Conservation (phyloP, 2,797 vertebrate genomes). For the Hoplostethus mediterraneus region DNA sequence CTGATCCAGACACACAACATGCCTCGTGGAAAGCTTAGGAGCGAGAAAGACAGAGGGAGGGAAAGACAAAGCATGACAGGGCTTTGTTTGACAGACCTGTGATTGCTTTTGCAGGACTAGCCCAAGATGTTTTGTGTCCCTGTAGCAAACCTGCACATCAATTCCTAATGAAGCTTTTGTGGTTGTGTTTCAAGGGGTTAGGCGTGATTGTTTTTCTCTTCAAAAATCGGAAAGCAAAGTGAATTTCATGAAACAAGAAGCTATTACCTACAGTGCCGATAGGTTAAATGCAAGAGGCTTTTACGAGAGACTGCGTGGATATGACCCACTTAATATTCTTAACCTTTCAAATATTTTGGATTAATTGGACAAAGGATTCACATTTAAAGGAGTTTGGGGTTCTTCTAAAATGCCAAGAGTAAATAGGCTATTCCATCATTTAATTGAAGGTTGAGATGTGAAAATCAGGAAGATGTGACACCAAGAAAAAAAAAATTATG, state of each 20-base stretch:
- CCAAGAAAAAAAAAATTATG: no score
- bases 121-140: conserved; percentile 52
- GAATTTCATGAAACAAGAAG: neutral
- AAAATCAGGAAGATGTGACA: no score
- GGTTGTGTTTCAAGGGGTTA: conserved; percentile 22
- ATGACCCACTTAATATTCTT: neutral
- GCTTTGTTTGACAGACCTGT: conserved; percentile 81
- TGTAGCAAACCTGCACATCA: conserved; percentile 26
- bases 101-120: conserved; percentile 66
- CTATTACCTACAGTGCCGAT: neutral
- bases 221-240: neutral
- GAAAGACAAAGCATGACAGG: conserved; percentile 72
- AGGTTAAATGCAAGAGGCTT: neutral
- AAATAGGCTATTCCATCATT: no score
- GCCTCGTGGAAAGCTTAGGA: conserved; percentile 74
- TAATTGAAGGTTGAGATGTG: no score
- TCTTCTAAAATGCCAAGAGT: no score
- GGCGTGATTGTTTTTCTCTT: conserved; percentile 1
- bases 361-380: neutral
- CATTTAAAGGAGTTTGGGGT: neutral
- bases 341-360: neutral
- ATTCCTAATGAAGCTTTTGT: conserved; percentile 39
- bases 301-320: neutral
- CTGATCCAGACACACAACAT: conserved; percentile 76
- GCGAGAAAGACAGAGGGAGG: conserved; percentile 46